Evolutionary conservation across 2,888 invertebrate genomes (phyloP), one percentile per base, ranked within the genome.

Genomic region (Torymus texanus): DNA sequence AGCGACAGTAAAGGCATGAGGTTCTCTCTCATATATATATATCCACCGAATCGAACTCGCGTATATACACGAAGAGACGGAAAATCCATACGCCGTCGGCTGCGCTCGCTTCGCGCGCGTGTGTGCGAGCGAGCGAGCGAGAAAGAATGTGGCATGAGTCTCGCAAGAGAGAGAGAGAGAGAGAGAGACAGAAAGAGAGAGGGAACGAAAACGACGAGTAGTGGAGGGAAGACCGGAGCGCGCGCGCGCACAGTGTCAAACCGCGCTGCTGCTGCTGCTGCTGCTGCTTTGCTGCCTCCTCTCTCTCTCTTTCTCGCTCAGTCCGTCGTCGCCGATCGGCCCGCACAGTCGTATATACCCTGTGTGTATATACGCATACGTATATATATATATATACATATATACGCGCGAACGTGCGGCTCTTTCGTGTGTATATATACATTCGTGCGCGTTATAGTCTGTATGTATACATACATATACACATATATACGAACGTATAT

Each of bases 41-140:
- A 41, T 5, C 41, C 41, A 8, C 41, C 41, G 41, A 41, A 41
- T 41, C 41, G 41, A 41, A 41, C 41, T 5, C 41, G 41, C 21
- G 29, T 8, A 8, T 8, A 29, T 8, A 41, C 41, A 8, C 41
- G 41, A 41, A 41, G 71, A 77, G 71, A 77, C 77, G 71, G 77
- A 77, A 77, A 77, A 77, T 77, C 77, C 77, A 77, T 77, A 77
- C 70, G 53, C 65, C 41, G 41, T 41, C 41, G 41, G 41, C 41
- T 41, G 51, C 12, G 50, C 50, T 50, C 8, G 61, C 18, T 62
- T n/a, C 0, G 18, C 4, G 21, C 1, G 66, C 14, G 75, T 8
- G 21, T 21, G 2, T 21, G 2, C 21, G 21, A n/a, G 21, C 21
- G 21, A 21, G 59, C 8, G 75, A 53, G 75, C 18, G 75, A 61